phyloP scores from a whole-genome alignment of 2,888 invertebrate species.

The Orthonevra nobilis region DNA sequence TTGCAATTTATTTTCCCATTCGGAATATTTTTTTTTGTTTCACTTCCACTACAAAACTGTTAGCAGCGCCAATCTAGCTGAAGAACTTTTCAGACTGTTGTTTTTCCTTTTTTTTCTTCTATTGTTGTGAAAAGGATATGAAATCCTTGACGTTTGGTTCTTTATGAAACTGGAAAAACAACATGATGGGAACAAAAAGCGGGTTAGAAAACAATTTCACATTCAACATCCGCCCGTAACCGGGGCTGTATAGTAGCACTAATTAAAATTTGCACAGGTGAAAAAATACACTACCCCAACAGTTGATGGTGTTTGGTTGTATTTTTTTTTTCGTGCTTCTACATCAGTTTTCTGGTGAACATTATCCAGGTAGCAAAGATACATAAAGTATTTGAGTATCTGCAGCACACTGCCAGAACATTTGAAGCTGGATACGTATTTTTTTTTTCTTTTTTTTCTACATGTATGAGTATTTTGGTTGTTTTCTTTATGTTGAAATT shows the following conservation, averaged over 20 bases:
- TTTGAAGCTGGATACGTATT: slow-evolving; percentile 7
- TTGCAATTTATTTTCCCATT: slow-evolving; percentile 13
- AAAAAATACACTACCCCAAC: slow-evolving; percentile 45
- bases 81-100: slow-evolving; percentile 30
- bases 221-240: slow-evolving; percentile 39
- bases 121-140: slow-evolving; percentile 41
- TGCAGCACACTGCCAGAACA: slow-evolving; percentile 28
- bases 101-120: too few relatives aligned
- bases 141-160: slow-evolving; percentile 50
- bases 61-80: slow-evolving; percentile 6
- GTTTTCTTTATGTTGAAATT: not conserved
- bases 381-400: slow-evolving; percentile 33
- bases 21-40: not conserved
- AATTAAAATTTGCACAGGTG: slow-evolving; percentile 68
- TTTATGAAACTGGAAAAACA: too few relatives aligned
- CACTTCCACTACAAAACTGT: slow-evolving; percentile 22
- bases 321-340: slow-evolving; percentile 6
- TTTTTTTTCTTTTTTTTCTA: slow-evolving; percentile 15
- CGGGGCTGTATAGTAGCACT: slow-evolving; percentile 50
- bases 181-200: slow-evolving; percentile 34
- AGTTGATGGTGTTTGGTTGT: slow-evolving; percentile 34
- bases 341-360: slow-evolving; percentile 50
- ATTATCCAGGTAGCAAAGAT: slow-evolving; percentile 53
- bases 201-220: slow-evolving; percentile 17
- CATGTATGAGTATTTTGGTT: too few relatives aligned